Conservation (phyloP, 1,140 invertebrate genomes). For the Aphaenogaster rudis region DNA sequence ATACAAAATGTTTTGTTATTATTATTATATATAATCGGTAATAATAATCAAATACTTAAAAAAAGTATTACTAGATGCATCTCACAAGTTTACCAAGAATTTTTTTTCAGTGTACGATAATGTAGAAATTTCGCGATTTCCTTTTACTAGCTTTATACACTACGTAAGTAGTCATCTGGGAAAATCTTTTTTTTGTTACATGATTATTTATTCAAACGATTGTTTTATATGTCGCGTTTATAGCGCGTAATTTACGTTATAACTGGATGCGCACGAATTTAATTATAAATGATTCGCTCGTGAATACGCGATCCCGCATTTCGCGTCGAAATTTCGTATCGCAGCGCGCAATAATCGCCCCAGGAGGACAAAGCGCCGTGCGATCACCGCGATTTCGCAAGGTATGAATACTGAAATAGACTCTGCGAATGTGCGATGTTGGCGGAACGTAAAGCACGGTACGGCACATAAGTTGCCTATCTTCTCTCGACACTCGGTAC, state of each 20-base stretch:
- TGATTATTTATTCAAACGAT: not conserved
- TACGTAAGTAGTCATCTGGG: too few relatives aligned
- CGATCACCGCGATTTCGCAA: slow-evolving; percentile 54
- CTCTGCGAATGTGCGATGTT: slow-evolving; percentile 45
- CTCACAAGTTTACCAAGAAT: too few relatives aligned
- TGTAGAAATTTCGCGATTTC: not conserved
- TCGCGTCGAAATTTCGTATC: slow-evolving; percentile 4
- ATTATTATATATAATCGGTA: too few relatives aligned
- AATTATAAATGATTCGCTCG: slow-evolving; percentile 18
- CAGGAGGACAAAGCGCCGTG: slow-evolving; percentile 35
- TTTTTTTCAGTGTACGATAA: not conserved
- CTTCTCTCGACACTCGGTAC: slow-evolving; percentile 74
- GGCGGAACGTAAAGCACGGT: slow-evolving; percentile 57
- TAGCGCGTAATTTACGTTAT: not conserved
- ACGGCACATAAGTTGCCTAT: slow-evolving; percentile 75
- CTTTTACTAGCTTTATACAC: not conserved
- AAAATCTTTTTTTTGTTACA: not conserved
- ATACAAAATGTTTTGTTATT: too few relatives aligned
- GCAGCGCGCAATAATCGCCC: slow-evolving; percentile 38
- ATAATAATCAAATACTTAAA: too few relatives aligned
- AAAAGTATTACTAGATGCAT: too few relatives aligned
- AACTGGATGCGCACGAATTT: not conserved
- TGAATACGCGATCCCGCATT: slow-evolving; percentile 22
- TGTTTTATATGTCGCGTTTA: not conserved
- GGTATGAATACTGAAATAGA: slow-evolving; percentile 74